Conservation (phyloP, 2,888 invertebrate genomes). For the Phengaris alcon region DNA sequence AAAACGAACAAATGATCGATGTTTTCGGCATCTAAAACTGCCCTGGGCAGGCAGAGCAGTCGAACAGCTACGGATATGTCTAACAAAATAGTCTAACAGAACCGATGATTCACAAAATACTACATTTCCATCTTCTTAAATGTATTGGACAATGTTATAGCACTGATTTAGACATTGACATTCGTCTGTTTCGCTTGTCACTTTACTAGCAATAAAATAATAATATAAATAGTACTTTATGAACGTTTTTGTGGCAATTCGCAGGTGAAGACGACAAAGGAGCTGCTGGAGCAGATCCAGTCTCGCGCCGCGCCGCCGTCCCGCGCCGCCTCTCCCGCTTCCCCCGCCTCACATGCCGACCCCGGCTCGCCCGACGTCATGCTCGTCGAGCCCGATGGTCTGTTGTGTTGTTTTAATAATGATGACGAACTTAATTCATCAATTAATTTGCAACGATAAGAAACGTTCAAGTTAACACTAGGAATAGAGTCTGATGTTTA, state of each 20-base stretch:
- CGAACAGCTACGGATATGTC: too few relatives aligned
- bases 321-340: constrained; percentile 41
- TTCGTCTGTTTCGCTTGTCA: too few relatives aligned
- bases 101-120: too few relatives aligned
- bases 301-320: constrained; percentile 69
- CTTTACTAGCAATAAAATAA: too few relatives aligned
- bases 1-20: too few relatives aligned
- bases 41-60: too few relatives aligned
- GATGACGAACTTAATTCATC: not conserved
- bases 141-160: too few relatives aligned
- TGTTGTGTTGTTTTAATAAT: constrained; percentile 34
- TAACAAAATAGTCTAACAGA: too few relatives aligned
- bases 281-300: constrained; percentile 88
- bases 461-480: constrained; percentile 29
- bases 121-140: too few relatives aligned
- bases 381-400: constrained; percentile 68
- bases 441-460: not conserved
- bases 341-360: constrained; percentile 50
- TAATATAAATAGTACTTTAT: not conserved
- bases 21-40: too few relatives aligned
- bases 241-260: not conserved
- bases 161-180: too few relatives aligned
- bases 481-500: not conserved
- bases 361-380: constrained; percentile 66
- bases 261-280: constrained; percentile 83